A percentile compares a stretch with the other conserved stretches of the same genome.
Evolutionary conservation across 2,888 invertebrate species (phyloP).

Genomic region (Allolobophora icterica): DNA sequence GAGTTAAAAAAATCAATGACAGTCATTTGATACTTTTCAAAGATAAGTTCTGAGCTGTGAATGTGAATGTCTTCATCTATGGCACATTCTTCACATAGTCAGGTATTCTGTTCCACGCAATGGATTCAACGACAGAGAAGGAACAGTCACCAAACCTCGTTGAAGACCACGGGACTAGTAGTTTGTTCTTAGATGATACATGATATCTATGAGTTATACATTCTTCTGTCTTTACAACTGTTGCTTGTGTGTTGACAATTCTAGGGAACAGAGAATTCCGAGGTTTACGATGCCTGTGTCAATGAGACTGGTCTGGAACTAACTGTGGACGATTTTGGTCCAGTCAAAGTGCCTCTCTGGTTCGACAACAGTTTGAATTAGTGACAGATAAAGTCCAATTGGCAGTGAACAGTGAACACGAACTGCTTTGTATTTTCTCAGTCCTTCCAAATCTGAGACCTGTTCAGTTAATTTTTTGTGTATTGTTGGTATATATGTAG

Average conservation of each 20-base stretch:
- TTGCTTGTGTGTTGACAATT: neutral
- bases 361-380: neutral
- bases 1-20: too few relatives aligned
- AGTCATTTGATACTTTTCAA: too few relatives aligned
- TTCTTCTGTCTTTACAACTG: neutral
- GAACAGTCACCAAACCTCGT: too few relatives aligned
- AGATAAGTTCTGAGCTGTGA: too few relatives aligned
- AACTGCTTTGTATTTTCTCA: neutral
- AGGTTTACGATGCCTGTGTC: conserved; percentile 36
- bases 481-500: neutral
- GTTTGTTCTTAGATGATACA: too few relatives aligned
- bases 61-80: too few relatives aligned
- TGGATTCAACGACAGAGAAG: too few relatives aligned
- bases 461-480: neutral
- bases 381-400: neutral
- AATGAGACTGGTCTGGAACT: conserved; percentile 35
- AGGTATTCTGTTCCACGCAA: too few relatives aligned
- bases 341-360: conserved; percentile 28
- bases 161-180: too few relatives aligned
- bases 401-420: neutral
- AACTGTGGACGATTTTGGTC: conserved; percentile 31
- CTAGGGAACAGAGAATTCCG: conserved; percentile 33
- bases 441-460: neutral
- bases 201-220: neutral
- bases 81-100: too few relatives aligned